Conservation (phyloP, 2,888 invertebrate species). For the Drosophila parthenogenetica region DNA sequence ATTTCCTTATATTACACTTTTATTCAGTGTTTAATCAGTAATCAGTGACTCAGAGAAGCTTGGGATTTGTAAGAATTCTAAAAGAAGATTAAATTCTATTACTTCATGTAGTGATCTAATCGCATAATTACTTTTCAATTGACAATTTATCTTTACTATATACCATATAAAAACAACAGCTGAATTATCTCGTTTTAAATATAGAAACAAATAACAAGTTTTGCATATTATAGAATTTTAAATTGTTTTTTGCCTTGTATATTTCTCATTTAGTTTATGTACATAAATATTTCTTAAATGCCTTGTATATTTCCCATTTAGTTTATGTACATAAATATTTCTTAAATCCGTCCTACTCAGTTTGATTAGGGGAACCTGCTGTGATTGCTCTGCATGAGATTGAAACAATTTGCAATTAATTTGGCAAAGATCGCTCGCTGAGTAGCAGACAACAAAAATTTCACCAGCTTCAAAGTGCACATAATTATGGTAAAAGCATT, state of each 20-base stretch:
- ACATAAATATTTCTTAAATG: slow-evolving; percentile 8
- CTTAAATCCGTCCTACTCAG: slow-evolving; percentile 32
- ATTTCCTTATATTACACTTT: not conserved
- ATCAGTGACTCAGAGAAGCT: not conserved
- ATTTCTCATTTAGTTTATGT: no score
- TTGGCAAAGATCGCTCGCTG: slow-evolving; percentile 28
- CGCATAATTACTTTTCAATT: not conserved
- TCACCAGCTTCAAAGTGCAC: slow-evolving; percentile 45
- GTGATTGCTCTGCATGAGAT: slow-evolving; percentile 34
- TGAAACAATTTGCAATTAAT: slow-evolving; percentile 47
- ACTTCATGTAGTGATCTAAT: not conserved
- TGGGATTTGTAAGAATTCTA: not conserved
- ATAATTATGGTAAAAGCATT: slow-evolving; percentile 57
- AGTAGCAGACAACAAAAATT: slow-evolving; percentile 34
- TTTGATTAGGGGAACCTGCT: slow-evolving; percentile 51
- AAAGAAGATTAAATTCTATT: not conserved
- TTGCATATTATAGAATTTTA: no score
- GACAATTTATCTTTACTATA: not conserved
- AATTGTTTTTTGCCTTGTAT: no score
- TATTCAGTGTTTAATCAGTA: not conserved
- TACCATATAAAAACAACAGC: no score
- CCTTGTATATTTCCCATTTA: no score
- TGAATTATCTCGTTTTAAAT: not conserved
- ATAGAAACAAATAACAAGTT: not conserved
- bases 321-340: slow-evolving; percentile 3